Percentiles rank a stretch among this genome's conserved stretches.
These are phyloP conservation scores for Phenganax subtilis DNA, from an alignment of 92 coral and sea anemone species.

Conservation along the genomic window DNA sequence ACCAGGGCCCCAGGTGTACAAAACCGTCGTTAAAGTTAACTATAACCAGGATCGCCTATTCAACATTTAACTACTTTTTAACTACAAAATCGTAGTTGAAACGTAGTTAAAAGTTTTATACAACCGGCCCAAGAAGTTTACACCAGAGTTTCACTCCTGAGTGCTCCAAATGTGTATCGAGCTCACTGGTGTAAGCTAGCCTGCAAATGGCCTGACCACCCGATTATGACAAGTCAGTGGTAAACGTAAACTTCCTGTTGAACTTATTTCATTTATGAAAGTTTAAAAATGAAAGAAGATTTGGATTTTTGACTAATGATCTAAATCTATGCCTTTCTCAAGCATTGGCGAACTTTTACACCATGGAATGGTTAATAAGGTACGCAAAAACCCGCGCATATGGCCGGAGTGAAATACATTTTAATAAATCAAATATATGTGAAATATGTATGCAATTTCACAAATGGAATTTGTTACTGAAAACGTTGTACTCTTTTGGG, in stretches of 20 bases:
- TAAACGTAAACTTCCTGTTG: slow-evolving; percentile 3
- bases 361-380: slow-evolving; percentile 99
- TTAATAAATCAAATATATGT: slow-evolving; percentile 6
- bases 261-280: not conserved
- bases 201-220: slow-evolving; percentile 17
- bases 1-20: too few species aligned
- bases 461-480: too few species aligned
- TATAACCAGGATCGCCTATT: too few species aligned
- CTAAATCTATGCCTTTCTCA: slow-evolving; percentile 20
- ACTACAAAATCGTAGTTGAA: too few species aligned
- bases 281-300: not conserved
- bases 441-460: not conserved
- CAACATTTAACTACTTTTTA: too few species aligned
- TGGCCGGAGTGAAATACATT: not conserved
- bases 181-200: not conserved
- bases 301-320: not conserved
- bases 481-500: too few species aligned
- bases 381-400: slow-evolving; percentile 40
- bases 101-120: too few species aligned
- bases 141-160: too few species aligned
- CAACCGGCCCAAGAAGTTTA: too few species aligned
- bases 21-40: too few species aligned
- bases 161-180: too few species aligned
- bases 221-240: not conserved
- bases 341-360: slow-evolving; percentile 12